These are phyloP conservation scores for Siniperca obscura DNA, from an alignment of 2,797 vertebrate species.

Conservation along the genomic window DNA sequence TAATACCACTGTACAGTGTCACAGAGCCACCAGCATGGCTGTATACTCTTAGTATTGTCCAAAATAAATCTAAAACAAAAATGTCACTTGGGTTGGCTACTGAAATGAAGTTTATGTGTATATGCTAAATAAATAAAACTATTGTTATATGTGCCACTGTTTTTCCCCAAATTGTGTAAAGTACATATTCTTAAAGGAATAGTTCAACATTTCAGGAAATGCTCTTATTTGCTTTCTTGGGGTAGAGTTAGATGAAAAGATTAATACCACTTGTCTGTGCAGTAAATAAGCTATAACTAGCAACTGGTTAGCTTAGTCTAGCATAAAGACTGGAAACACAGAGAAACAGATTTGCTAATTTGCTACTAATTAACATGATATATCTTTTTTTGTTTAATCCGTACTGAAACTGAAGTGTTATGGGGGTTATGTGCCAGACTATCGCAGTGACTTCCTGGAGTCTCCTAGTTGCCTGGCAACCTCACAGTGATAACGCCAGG, in stretches of 20 bases:
- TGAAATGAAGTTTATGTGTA: background rate
- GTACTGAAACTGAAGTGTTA: too few species aligned
- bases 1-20: background rate
- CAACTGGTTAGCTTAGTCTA: background rate
- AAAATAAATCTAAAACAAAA: background rate
- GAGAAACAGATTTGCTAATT: background rate
- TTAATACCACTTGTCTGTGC: background rate
- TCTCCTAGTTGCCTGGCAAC: too few species aligned
- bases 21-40: background rate
- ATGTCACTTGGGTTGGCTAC: background rate
- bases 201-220: background rate
- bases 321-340: background rate
- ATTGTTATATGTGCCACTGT: background rate
- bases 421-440: too few species aligned
- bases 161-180: background rate
- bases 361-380: too few species aligned
- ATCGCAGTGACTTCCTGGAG: too few species aligned
- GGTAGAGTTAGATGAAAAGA: background rate
- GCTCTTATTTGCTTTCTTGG: background rate
- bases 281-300: background rate
- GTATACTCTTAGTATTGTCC: background rate
- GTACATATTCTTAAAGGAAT: background rate
- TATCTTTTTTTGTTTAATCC: too few species aligned
- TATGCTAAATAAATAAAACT: slow-evolving; percentile 1
- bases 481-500: too few species aligned